Evolutionary conservation across 1,140 invertebrate species (phyloP).

Genomic region (Epicauta chinensis): DNA sequence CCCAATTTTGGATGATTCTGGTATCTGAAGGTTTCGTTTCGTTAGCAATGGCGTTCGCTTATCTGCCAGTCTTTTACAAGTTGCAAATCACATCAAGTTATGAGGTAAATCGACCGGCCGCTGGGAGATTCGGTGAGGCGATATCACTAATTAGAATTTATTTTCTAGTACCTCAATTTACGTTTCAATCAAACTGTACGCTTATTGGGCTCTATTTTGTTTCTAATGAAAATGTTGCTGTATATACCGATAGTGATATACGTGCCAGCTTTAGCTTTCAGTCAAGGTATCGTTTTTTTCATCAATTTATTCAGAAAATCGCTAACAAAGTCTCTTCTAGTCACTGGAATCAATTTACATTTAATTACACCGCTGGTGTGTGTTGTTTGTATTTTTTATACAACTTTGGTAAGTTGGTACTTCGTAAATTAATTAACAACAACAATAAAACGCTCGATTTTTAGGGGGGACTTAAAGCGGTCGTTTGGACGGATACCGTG

Average conservation of each 20-base stretch:
- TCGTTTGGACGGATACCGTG: slow-evolving; percentile 82
- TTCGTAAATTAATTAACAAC: slow-evolving; percentile 23
- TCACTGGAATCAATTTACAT: slow-evolving; percentile 66
- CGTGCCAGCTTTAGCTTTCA: slow-evolving; percentile 82
- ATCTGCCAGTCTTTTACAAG: slow-evolving; percentile 82
- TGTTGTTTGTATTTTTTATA: slow-evolving; percentile 76
- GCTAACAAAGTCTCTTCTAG: no score
- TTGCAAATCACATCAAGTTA: slow-evolving; percentile 77
- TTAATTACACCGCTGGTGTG: slow-evolving; percentile 64
- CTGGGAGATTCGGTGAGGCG: no score
- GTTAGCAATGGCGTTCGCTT: slow-evolving; percentile 63
- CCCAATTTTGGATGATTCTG: slow-evolving; percentile 65
- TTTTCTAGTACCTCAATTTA: slow-evolving; percentile 66
- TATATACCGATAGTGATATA: slow-evolving; percentile 89
- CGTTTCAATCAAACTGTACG: slow-evolving; percentile 59
- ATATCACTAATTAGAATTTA: no score
- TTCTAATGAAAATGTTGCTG: slow-evolving; percentile 59
- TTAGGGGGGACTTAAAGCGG: slow-evolving; percentile 79
- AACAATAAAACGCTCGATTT: no score
- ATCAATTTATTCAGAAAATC: no score
- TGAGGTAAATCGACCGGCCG: slow-evolving; percentile 66
- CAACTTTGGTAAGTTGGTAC: slow-evolving; percentile 71
- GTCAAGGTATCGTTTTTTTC: slow-evolving; percentile 62
- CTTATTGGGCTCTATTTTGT: slow-evolving; percentile 59
- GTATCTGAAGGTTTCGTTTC: slow-evolving; percentile 65